Base-by-base conservation (phyloP, 2,888 invertebrate genomes). In the Papilio elwesi region DNA sequence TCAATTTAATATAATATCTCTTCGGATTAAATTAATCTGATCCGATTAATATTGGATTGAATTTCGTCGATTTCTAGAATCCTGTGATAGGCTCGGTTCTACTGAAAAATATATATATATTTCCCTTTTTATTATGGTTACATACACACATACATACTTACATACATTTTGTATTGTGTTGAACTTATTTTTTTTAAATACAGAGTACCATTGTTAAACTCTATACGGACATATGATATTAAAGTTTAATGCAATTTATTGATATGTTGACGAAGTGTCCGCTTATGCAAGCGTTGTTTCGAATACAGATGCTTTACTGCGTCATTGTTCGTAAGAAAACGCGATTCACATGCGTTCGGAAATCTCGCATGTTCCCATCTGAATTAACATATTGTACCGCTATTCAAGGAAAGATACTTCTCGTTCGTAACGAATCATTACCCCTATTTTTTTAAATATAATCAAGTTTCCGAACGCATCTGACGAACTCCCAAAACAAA, bases 341-440 rank as follows among this genome's bases (percentile, higher is more conserved):
- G 83, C 83, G 84, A 81, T 81, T 80, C 80, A 79, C 80, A 79
- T 82, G 83, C 84, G 83, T 83, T 82, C 82, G 80, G 78, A 78
- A 83, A 84, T 83, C 82, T 77, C 81, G 83, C 83, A 84, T 84
- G 84, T 85, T 86, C 85, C 78, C 78, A 78, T 78, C 79, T 80
- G 82, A 82, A 90, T 91, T 91, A 90, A 86, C 88, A 91, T 91
- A 89, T 83, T 83, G 84, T 90, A 90, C 91, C 91, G 92, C 90
- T 92, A 91, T 88, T 83, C 88, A 85, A 84, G 87, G 83, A 85
- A 87, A 82, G 81, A 83, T 80, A 80, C 80, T 85, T 84, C 87
- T 82, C 84, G 87, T 85, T 84, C 81, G 78, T 84, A 81, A 82
- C 83, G 87, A 87, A 89, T 89, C 86, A 88, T 89, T 87, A 86